phyloP scores from a whole-genome alignment of 2,113 vertebrate genomes.

The Pseudorasbora parva region DNA sequence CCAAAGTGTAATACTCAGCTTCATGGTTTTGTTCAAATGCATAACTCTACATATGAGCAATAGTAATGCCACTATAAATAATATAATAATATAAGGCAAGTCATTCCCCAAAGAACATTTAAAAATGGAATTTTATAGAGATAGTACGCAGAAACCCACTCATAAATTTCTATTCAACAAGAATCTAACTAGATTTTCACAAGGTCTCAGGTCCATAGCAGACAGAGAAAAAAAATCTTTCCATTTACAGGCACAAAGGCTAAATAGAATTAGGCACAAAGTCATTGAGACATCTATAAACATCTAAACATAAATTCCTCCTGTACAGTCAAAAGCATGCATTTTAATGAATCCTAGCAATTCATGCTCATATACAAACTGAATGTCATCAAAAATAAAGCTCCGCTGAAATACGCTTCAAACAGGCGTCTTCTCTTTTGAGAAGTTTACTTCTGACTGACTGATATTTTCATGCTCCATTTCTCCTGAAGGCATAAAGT shows the following conservation, averaged over 20 bases:
- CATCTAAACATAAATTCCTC: conserved; percentile 40
- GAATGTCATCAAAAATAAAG: conserved; percentile 19
- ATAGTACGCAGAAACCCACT: background rate
- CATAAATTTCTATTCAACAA: background rate
- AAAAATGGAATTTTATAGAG: background rate
- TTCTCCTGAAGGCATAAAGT: conserved; percentile 49
- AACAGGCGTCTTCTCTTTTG: background rate
- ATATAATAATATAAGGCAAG: background rate
- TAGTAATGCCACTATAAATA: background rate
- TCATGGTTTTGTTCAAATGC: background rate
- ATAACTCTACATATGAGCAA: background rate
- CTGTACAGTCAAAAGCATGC: background rate
- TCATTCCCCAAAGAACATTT: background rate
- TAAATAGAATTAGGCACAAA: background rate
- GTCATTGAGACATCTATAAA: conserved; percentile 43
- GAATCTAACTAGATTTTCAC: background rate
- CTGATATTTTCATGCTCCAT: conserved; percentile 52
- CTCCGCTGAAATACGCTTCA: background rate
- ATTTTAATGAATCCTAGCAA: conserved; percentile 23
- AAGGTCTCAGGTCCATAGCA: conserved; percentile 37
- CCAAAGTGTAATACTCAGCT: background rate
- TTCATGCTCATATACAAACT: background rate
- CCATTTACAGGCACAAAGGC: conserved; percentile 36
- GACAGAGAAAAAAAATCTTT: conserved; percentile 48
- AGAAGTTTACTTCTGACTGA: conserved; percentile 45